Evolutionary conservation across 2,888 invertebrate genomes (phyloP).

Genomic region (Matsumyia berberina): DNA sequence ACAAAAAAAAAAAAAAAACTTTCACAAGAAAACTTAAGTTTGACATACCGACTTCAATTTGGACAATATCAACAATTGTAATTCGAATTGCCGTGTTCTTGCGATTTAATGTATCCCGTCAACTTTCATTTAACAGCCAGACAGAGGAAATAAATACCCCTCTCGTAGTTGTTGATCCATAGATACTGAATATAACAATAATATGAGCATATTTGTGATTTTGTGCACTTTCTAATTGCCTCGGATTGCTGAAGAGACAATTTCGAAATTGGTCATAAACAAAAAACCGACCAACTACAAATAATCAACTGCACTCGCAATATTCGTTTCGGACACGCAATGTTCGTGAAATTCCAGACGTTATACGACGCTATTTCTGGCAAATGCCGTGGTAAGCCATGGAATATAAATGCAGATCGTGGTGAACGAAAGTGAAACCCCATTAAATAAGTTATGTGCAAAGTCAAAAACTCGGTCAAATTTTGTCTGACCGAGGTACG

Average conservation of each 20-base stretch:
- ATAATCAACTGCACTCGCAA: conserved; percentile 60
- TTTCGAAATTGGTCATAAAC: conserved; percentile 65
- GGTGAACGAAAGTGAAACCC: conserved; percentile 69
- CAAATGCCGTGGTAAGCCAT: conserved; percentile 25
- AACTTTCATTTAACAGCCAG: conserved; percentile 31
- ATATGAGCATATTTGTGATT: conserved; percentile 11
- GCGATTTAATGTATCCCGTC: conserved; percentile 5
- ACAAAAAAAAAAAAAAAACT: conserved; percentile 43
- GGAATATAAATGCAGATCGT: conserved; percentile 60
- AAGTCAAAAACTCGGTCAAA: conserved; percentile 61
- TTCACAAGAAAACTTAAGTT: conserved; percentile 58
- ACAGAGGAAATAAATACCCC: conserved; percentile 7
- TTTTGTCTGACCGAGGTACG: conserved; percentile 31
- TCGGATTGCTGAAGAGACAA: conserved; percentile 39
- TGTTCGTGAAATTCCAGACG: conserved; percentile 56
- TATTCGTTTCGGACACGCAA: conserved; percentile 48
- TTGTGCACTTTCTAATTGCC: conserved; percentile 61
- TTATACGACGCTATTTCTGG: conserved; percentile 30
- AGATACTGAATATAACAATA: neutral
- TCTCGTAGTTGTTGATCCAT: neutral
- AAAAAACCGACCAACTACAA: conserved; percentile 37
- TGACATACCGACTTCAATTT: conserved; percentile 20
- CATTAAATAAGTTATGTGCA: conserved; percentile 26
- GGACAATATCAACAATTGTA: conserved; percentile 9
- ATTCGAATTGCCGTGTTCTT: conserved; percentile 24